These are phyloP conservation scores for Bicyclus anynana DNA, from an alignment of 1,140 invertebrate species.

Conservation along the genomic window DNA sequence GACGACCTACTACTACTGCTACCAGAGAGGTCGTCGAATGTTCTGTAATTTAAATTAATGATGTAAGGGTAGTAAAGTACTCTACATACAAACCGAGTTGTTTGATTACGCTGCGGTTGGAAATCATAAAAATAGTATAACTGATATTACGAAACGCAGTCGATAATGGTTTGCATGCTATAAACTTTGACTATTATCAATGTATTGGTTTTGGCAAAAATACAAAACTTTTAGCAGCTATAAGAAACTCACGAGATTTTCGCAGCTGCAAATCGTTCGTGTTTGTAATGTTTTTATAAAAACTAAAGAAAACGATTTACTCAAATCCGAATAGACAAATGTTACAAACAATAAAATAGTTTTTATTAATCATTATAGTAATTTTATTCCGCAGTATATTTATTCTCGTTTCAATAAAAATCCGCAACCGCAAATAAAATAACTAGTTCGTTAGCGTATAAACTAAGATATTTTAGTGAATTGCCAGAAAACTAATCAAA, in stretches of 20 bases:
- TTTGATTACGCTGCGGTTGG: too few relatives aligned
- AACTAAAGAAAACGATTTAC: not conserved
- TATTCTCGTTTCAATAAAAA: not conserved
- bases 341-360: slow-evolving; percentile 2
- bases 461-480: too few relatives aligned
- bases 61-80: too few relatives aligned
- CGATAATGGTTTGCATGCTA: not conserved
- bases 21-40: too few relatives aligned
- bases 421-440: not conserved
- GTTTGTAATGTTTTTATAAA: not conserved
- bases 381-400: not conserved
- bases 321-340: not conserved
- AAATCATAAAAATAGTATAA: not conserved
- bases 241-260: not conserved
- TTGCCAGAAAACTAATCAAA: too few relatives aligned
- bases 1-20: too few relatives aligned
- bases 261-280: slow-evolving; percentile 4
- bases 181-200: not conserved
- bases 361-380: not conserved
- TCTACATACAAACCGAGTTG: not conserved
- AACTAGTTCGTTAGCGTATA: too few relatives aligned
- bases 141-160: not conserved
- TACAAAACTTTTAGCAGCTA: not conserved
- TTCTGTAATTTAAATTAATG: too few relatives aligned
- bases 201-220: not conserved